phyloP scores from a whole-genome alignment of 2,113 vertebrate genomes.

The Lutjanus erythropterus region DNA sequence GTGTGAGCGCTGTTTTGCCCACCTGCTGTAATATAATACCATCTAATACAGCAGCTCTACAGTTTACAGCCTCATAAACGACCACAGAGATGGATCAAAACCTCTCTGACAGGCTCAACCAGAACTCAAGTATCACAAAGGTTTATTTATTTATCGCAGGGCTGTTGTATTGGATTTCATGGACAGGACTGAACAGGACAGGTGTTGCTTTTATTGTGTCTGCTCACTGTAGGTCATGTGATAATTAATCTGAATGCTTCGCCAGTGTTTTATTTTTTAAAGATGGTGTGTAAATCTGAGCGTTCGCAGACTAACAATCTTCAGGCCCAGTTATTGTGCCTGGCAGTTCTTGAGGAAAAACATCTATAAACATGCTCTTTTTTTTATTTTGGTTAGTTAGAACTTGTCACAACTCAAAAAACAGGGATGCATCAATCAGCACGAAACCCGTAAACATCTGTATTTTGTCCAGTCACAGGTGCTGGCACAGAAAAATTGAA shows the following conservation, averaged over 20 bases:
- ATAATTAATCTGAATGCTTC: background rate
- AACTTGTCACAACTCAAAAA: background rate
- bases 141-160: constrained; percentile 32
- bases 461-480: background rate
- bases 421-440: rapidly evolving
- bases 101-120: constrained; percentile 7
- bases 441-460: background rate
- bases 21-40: constrained; percentile 16
- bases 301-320: background rate
- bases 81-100: constrained; percentile 20
- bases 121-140: background rate
- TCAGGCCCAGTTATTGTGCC: too few species aligned
- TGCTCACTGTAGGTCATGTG: constrained; percentile 2
- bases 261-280: background rate
- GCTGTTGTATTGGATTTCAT: constrained; percentile 27
- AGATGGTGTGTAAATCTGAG: background rate
- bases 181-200: constrained; percentile 19
- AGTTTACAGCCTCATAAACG: constrained; percentile 30
- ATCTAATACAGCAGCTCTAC: background rate
- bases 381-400: background rate
- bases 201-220: too few species aligned
- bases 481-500: background rate
- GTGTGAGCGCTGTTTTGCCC: background rate
- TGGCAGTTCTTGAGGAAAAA: background rate
- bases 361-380: background rate